Evolutionary conservation across 2,113 vertebrate genomes (phyloP).

Genomic region (Labrus mixtus): DNA sequence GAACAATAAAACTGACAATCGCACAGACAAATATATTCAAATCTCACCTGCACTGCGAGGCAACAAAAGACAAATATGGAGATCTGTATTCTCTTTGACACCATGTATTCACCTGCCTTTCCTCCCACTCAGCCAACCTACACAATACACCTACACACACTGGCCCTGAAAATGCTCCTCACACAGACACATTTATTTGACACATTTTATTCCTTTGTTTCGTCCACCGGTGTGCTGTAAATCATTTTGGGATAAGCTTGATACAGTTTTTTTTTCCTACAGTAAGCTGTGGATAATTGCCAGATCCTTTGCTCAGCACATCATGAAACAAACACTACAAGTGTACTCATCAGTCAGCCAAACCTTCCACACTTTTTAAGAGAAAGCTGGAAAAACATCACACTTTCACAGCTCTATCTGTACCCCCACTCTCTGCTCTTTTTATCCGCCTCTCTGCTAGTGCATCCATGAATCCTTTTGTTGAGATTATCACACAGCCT

Average conservation of each 20-base stretch:
- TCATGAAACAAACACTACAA: conserved; percentile 48
- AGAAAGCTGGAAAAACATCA: conserved; percentile 63
- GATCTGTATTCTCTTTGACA: conserved; percentile 70
- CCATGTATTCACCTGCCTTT: conserved; percentile 74
- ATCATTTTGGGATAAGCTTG: conserved; percentile 53
- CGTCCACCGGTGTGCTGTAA: conserved; percentile 28
- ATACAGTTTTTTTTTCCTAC: conserved; percentile 47
- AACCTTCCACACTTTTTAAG: conserved; percentile 31
- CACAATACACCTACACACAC: conserved; percentile 76
- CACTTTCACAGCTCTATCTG: conserved; percentile 25
- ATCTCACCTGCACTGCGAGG: conserved; percentile 37
- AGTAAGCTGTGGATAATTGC: conserved; percentile 34
- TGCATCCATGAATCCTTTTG: conserved; percentile 44
- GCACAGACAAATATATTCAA: conserved; percentile 34
- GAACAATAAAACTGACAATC: conserved; percentile 11
- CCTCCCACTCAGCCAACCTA: conserved; percentile 77
- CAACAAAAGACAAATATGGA: conserved; percentile 58
- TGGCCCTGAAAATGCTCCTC: conserved; percentile 54
- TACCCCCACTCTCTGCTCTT: conserved; percentile 9
- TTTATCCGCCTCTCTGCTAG: conserved; percentile 44
- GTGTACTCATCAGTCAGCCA: conserved; percentile 36
- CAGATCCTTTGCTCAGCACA: conserved; percentile 25
- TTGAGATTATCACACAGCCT: conserved; percentile 50
- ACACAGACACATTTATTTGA: conserved; percentile 64
- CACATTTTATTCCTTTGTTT: conserved; percentile 67